Conservation (phyloP, 2,888 invertebrate species). For the Scaeva pyrastri region DNA sequence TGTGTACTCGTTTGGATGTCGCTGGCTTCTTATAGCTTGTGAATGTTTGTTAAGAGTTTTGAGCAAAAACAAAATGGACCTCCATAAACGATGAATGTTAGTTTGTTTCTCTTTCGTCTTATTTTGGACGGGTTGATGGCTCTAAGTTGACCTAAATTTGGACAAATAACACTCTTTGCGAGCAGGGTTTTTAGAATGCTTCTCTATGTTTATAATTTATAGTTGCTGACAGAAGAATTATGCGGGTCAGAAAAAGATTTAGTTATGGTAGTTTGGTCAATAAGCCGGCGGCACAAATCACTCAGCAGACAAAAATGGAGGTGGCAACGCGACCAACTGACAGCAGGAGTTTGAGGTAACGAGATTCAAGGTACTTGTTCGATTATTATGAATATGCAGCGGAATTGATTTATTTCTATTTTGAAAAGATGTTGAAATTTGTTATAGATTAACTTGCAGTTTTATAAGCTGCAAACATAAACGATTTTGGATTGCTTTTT, state of each 20-base stretch:
- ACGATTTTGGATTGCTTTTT: too few species aligned
- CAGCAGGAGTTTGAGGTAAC: neutral
- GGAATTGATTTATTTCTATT: too few species aligned
- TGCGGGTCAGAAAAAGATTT: conserved; percentile 38
- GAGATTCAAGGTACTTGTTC: neutral
- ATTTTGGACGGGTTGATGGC: conserved; percentile 36
- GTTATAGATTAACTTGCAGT: too few species aligned
- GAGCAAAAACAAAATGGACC: neutral
- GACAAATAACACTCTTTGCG: conserved; percentile 33
- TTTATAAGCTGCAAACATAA: too few species aligned
- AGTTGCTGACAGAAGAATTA: conserved; percentile 34
- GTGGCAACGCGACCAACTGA: neutral
- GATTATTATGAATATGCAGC: too few species aligned
- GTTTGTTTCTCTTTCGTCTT: neutral
- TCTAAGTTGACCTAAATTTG: conserved; percentile 54
- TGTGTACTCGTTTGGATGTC: neutral
- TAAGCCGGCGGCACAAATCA: conserved; percentile 12
- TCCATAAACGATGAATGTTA: neutral
- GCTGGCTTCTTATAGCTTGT: conserved; percentile 19
- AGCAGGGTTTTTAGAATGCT: conserved; percentile 4
- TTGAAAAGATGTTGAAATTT: too few species aligned
- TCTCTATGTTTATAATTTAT: neutral
- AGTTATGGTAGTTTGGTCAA: conserved; percentile 28
- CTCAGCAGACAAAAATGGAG: neutral
- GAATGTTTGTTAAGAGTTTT: neutral